phyloP scores from a whole-genome alignment of 2,888 invertebrate genomes.

The Biston stratarius region DNA sequence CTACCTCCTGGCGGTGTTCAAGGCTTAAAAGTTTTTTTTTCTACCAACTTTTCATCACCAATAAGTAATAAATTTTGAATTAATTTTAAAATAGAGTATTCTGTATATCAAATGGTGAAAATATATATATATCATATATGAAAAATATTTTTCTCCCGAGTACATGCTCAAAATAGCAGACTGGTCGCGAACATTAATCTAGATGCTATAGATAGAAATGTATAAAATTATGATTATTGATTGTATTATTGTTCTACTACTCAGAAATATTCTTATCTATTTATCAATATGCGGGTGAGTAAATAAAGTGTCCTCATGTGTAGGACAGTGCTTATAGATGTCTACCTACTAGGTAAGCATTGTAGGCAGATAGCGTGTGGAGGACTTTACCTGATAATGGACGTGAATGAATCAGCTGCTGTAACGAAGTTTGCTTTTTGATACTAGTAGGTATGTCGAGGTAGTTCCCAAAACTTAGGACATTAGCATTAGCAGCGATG shows the following conservation, averaged over 20 bases:
- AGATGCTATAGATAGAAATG: too few species aligned
- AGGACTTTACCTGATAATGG: conserved; percentile 26
- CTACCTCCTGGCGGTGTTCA: too few species aligned
- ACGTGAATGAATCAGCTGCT: conserved; percentile 17
- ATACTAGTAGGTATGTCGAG: neutral
- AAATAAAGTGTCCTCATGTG: conserved; percentile 33
- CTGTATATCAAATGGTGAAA: too few species aligned
- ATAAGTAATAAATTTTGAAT: too few species aligned
- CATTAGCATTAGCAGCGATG: too few species aligned
- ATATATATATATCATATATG: too few species aligned
- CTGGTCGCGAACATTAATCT: too few species aligned
- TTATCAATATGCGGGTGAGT: conserved; percentile 34
- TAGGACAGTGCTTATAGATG: conserved; percentile 15
- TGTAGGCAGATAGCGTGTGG: neutral
- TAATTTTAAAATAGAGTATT: too few species aligned
- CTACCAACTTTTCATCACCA: too few species aligned
- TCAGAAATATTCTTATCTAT: conserved; percentile 33
- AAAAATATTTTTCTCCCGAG: too few species aligned
- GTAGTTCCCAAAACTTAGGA: neutral
- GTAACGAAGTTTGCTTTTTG: neutral
- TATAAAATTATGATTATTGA: conserved; percentile 29
- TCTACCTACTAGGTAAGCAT: neutral
- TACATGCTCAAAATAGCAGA: too few species aligned
- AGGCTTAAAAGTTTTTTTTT: too few species aligned
- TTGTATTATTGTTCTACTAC: conserved; percentile 28